Evolutionary conservation across 2,113 vertebrate genomes (phyloP).

Genomic region (Plestiodon gilberti): DNA sequence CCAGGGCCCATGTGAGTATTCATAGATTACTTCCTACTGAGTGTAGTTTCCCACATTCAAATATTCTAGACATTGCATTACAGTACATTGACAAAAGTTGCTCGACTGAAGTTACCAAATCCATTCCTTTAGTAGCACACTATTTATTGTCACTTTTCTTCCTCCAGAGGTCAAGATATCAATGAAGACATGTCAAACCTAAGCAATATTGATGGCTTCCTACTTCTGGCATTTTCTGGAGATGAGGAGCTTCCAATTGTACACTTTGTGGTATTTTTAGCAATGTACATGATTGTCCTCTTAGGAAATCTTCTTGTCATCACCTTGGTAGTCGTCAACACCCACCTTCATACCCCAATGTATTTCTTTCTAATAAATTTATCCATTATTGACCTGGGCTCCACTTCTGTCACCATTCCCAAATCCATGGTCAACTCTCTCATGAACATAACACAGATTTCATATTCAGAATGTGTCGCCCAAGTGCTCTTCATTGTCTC

Average conservation of each 20-base stretch:
- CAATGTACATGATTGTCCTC: neutral
- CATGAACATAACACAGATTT: neutral
- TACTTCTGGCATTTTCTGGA: slow-evolving; percentile 6
- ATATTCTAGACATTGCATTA: too few relatives aligned
- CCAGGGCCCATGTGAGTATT: too few relatives aligned
- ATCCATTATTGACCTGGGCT: neutral
- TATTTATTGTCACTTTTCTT: neutral
- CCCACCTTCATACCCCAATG: slow-evolving; percentile 14
- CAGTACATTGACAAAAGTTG: too few relatives aligned
- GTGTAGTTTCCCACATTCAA: too few relatives aligned
- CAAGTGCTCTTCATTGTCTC: neutral
- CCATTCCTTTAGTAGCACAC: neutral
- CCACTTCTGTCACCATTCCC: neutral
- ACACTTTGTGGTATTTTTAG: neutral
- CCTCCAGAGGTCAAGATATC: neutral
- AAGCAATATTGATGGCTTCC: neutral
- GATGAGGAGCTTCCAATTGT: neutral
- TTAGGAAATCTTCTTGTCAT: neutral
- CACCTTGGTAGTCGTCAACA: neutral
- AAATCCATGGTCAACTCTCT: neutral
- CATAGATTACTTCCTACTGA: too few relatives aligned
- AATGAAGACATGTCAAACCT: neutral
- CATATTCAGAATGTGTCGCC: neutral
- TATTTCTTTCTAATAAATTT: slow-evolving; percentile 12
- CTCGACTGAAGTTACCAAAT: too few relatives aligned